These are phyloP conservation scores for Drosophila neocordata DNA, from an alignment of 1,140 invertebrate species.

Conservation along the genomic window DNA sequence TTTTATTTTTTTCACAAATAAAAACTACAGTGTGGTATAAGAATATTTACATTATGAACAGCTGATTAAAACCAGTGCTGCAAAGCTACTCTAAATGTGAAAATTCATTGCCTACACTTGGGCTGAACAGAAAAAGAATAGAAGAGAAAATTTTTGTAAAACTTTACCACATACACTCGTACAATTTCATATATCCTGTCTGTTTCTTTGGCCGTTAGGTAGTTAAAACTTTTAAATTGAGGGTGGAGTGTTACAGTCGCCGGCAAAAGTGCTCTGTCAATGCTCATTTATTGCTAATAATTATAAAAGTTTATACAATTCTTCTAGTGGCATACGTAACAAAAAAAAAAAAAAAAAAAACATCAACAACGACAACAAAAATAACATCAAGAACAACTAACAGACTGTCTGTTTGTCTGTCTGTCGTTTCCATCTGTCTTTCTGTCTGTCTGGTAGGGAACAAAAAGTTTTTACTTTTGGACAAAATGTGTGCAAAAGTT, in stretches of 20 bases:
- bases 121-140: not conserved
- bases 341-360: constrained; percentile 43
- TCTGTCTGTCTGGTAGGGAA: constrained; percentile 14
- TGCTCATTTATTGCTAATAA: constrained; percentile 81
- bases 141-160: constrained; percentile 1
- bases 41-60: too few relatives aligned
- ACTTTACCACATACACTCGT: constrained; percentile 8
- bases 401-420: constrained; percentile 29
- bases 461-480: constrained; percentile 45
- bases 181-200: constrained; percentile 36
- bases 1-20: too few relatives aligned
- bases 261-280: constrained; percentile 73
- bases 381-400: constrained; percentile 1
- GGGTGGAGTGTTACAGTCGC: constrained; percentile 63
- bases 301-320: constrained; percentile 75
- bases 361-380: constrained; percentile 19
- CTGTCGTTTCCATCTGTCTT: constrained; percentile 1
- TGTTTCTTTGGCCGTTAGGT: constrained; percentile 66
- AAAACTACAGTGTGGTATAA: too few relatives aligned
- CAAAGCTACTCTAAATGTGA: too few relatives aligned
- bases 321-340: constrained; percentile 57
- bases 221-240: constrained; percentile 80
- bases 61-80: too few relatives aligned
- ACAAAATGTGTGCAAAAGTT: constrained; percentile 63
- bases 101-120: constrained; percentile 44